Base-by-base conservation (phyloP, 2,888 invertebrate species). In the Eilema caniola region DNA sequence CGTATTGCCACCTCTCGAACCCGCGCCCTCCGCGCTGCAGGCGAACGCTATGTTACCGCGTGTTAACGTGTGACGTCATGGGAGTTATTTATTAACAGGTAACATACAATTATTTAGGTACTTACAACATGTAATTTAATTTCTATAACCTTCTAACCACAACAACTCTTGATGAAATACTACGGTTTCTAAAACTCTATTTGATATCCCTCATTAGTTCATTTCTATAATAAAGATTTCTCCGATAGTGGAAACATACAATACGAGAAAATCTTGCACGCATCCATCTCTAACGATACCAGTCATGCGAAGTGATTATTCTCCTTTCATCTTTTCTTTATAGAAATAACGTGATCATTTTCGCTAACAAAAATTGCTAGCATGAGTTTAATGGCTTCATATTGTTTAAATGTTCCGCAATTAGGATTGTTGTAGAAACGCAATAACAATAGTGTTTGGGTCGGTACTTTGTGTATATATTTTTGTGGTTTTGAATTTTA, bases 201-300 rank as follows among this genome's bases (percentile, higher is more conserved):
- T 80, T 53, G 66, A 72, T 80, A 75, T 66, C 69, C 28, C 69
- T 74, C 81, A 82, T 82, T 77, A 77, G 59, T 33, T 63, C 31
- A 62, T 69, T 64, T 31, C 69, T 62, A 79, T 69, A 83, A 81
- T 82, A 74, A 79, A 74, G 83, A 83, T 83, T 70, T 57, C 63
- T 76, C 63, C 69, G 73, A 77, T 81, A 73, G 70, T 74, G 65
- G 63, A 75, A 80, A 75, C 77, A 81, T 79, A 71, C 68, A 41
- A 74, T 76, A 79, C 75, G 74, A 78, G 74, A 82, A 78, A 79
- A 83, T 71, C 77, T 69, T 47, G 75, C 82, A 80, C 77, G 80
- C 83, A 82, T 79, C 76, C 69, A 62, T 57, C 62, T 64, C 74
- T 86, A 85, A 85, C 76, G 85, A 85, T 72, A 75, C 70, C 63